Percentiles rank a stretch among this genome's conserved stretches.
These are phyloP conservation scores for Adelognathus sp. DNA, from an alignment of 2,888 invertebrate genomes.

Conservation along the genomic window DNA sequence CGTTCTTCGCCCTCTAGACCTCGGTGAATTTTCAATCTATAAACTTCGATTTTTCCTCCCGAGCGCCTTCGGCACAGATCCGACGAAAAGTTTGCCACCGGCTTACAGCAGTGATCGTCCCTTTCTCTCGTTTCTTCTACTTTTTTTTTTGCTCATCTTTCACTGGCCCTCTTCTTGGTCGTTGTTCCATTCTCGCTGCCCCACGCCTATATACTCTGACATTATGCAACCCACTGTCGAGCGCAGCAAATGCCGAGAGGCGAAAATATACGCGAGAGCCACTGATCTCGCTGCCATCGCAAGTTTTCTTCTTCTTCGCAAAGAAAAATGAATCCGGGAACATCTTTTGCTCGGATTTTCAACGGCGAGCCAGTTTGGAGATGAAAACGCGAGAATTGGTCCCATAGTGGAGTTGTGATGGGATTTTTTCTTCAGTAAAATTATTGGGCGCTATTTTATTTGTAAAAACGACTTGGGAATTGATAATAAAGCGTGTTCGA, in stretches of 20 bases:
- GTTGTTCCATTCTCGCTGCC: neutral
- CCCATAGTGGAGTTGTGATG: too few species aligned
- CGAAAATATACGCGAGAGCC: neutral
- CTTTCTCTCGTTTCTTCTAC: neutral
- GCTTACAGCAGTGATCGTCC: conserved; percentile 20
- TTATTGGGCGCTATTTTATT: too few species aligned
- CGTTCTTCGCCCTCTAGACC: too few species aligned
- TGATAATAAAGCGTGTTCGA: too few species aligned
- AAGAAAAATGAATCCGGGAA: neutral
- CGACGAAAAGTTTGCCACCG: conserved; percentile 20
- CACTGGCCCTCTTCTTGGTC: neutral
- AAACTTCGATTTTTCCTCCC: conserved; percentile 14
- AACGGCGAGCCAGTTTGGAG: neutral
- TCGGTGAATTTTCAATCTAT: conserved; percentile 34
- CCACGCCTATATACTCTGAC: too few species aligned
- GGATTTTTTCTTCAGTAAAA: too few species aligned
- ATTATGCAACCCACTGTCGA: neutral
- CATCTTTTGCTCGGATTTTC: neutral
- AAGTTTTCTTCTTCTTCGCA: neutral
- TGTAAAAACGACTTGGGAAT: too few species aligned
- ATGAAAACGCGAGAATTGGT: too few species aligned
- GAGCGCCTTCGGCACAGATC: neutral
- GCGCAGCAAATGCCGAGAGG: neutral
- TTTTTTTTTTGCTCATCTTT: neutral
- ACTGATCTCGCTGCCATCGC: neutral